Evolutionary conservation across 2,113 vertebrate genomes (phyloP).

Genomic region (Ahaetulla prasina): DNA sequence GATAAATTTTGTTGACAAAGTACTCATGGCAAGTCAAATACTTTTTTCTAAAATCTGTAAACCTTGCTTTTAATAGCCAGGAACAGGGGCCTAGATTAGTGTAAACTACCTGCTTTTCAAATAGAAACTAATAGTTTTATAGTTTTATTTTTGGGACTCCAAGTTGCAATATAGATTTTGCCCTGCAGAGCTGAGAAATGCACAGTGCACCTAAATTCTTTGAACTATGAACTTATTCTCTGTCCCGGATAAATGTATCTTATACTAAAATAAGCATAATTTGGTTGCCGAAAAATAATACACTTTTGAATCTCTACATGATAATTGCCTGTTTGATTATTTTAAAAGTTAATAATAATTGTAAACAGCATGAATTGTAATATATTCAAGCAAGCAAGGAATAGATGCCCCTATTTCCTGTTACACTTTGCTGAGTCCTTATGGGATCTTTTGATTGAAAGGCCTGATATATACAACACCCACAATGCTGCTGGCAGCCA

Average conservation of each 20-base stretch:
- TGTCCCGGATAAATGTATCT: not conserved
- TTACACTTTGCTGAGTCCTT: not conserved
- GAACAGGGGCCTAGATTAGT: not conserved
- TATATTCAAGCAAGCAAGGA: not conserved
- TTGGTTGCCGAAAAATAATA: not conserved
- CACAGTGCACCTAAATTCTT: not conserved
- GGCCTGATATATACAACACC: not conserved
- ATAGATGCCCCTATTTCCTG: not conserved
- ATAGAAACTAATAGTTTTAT: not conserved
- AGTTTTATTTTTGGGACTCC: not conserved
- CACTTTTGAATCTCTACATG: not conserved
- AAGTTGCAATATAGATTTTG: not conserved
- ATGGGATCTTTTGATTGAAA: not conserved
- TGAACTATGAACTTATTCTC: not conserved
- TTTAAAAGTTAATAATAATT: not conserved
- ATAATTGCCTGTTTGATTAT: not conserved
- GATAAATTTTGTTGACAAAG: not conserved
- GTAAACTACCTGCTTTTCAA: not conserved
- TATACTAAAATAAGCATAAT: not conserved
- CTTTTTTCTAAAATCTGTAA: not conserved
- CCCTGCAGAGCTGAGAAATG: not conserved
- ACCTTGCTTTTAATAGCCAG: fast-evolving
- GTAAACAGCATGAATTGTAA: not conserved
- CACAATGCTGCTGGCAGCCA: not conserved
- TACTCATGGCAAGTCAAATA: fast-evolving